Evolutionary conservation across 2,113 vertebrate genomes (phyloP), one percentile per base, ranked within the genome.

Genomic region (Daboia siamensis): DNA sequence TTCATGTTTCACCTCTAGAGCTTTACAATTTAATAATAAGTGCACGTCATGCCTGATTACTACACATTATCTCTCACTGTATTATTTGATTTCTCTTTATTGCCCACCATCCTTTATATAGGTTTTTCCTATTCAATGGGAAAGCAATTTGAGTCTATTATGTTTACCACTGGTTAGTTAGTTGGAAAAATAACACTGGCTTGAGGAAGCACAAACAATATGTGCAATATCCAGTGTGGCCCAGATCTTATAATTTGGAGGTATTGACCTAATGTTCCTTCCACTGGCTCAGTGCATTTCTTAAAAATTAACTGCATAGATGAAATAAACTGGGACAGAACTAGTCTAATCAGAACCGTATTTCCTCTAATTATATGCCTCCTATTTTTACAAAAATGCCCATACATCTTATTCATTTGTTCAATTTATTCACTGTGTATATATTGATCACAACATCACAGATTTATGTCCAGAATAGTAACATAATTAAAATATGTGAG

Each of bases 401-500:
- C 95, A 69, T 85, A 86, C 93, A 33, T 88, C 33, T 7, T 94
- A 33, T 92, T 59, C 46, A 7, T 93, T 93, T 95, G 87, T 94
- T 90, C 92, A 94, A 94, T 94, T 94, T 69, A 29, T 87, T 93
- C 93, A 5, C 5, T 69, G 93, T 95, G 1, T 93, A 94, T 57
- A 46, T 93, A 92, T 96, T 85, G 59, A 93, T 96, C 74, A 93
- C 93, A 93, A 91, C 92, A 2, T 59, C 95, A 5, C 93, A 92
- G 57, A 94, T 95, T 95, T 91, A 46, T 33, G 64, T 80, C 17
- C 33, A 20, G 33, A 80, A 80, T 39, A 21, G 69, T 33, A 80
- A 39, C 69, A 39, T 80, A 8, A 80, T 80, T 33, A 80, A 80
- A 80, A 74, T 74, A 74, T 7, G 29, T 74, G n/a, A 24, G 11